Evolutionary conservation across 1,140 invertebrate species (phyloP), one percentile per base, ranked within the genome.

Genomic region (Drosophila bocqueti): DNA sequence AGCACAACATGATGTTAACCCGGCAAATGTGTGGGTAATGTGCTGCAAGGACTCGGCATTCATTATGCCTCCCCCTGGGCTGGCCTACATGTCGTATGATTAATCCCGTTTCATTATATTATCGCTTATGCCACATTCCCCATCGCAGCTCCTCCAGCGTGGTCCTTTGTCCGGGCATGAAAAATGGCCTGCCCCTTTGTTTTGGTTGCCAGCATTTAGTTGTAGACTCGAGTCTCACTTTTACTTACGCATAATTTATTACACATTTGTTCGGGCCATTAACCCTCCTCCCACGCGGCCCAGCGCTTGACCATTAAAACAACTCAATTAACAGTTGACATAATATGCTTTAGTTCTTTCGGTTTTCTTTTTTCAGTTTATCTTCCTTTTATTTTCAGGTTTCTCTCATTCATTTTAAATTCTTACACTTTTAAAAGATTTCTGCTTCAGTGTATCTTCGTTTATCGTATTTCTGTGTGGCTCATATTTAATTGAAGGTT

Each of bases 241-340:
- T 63, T 55, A 75, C 75, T 79, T 64, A 81, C 61, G 50, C 52
- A 64, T 79, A 77, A 76, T 82, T 82, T 65, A 84, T 72, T 61
- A 61, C 58, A 52, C 69, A 55, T 64, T 72, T 75, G 38, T 64
- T 52, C 16, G 36, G 40, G 43, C 49, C 61, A 73, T 73, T 72
- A 72, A 38, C 68, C 42, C 67, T 15, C 34, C 64, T 24, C 26
- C 31, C 46, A 9, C 16, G 31, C 34, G 21, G 5, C 21, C 54
- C 45, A 29, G 36, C 43, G 38, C 45, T 52, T 43, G 46, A 50
- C 79, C 84, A 90, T 73, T 90, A 76, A 90, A 90, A 90, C 85
- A 90, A 85, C 78, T 90, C 76, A 85, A 90, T 90, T 90, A 90
- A 90, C 85, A 90, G 81, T 90, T 90, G 85, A 89, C 85, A 90